A percentile compares a stretch with the other conserved stretches of the same genome.
phyloP scores from a whole-genome alignment of 2,888 invertebrate genomes.

The Tetheella fluctuosa region DNA sequence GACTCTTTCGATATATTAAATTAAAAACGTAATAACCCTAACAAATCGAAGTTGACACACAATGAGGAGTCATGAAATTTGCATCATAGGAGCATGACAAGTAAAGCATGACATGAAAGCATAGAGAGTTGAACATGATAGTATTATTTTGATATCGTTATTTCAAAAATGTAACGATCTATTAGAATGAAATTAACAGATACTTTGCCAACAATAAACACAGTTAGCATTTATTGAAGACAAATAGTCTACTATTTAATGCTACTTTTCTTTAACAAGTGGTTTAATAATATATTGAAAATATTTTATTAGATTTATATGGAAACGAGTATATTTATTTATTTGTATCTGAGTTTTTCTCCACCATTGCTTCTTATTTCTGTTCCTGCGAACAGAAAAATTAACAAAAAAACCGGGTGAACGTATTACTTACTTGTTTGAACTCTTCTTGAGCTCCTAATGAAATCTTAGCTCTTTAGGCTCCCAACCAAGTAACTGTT shows the following conservation, averaged over 20 bases:
- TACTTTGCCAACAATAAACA: background rate
- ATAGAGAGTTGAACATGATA: background rate
- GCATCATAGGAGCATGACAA: background rate
- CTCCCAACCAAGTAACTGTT: constrained; percentile 69
- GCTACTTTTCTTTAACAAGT: no score
- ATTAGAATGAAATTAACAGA: background rate
- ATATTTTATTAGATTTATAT: background rate
- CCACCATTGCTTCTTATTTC: constrained; percentile 24
- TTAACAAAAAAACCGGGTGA: constrained; percentile 37
- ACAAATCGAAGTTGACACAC: background rate
- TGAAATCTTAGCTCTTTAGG: constrained; percentile 80
- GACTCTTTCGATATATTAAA: background rate
- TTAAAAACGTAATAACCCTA: background rate
- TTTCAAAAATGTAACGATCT: background rate
- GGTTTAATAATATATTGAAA: background rate
- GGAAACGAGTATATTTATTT: background rate
- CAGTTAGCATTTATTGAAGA: background rate
- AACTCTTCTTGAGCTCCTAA: constrained; percentile 80
- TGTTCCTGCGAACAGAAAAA: constrained; percentile 64
- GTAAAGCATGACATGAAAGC: constrained; percentile 4
- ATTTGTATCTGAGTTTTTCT: background rate
- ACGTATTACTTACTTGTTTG: constrained; percentile 77
- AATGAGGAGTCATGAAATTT: background rate
- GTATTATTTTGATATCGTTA: background rate
- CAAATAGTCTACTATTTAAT: no score